phyloP scores from a whole-genome alignment of 2,888 invertebrate species.

The Mythimna impura region DNA sequence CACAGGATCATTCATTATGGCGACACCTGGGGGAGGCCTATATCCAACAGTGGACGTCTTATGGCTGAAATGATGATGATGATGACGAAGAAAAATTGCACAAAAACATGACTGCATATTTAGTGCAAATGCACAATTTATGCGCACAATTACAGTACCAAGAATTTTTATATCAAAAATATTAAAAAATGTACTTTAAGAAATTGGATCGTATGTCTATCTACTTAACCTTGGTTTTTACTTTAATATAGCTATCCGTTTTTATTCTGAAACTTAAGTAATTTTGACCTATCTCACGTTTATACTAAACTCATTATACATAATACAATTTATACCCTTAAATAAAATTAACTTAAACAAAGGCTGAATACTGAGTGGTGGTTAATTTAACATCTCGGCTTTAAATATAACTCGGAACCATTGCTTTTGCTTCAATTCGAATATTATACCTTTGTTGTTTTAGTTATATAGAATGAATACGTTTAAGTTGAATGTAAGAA shows the following conservation, averaged over 20 bases:
- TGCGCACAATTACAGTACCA: too few species aligned
- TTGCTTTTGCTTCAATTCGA: conserved; percentile 61
- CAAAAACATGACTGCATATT: too few species aligned
- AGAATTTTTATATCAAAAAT: too few species aligned
- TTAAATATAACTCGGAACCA: conserved; percentile 68
- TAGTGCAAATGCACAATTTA: too few species aligned
- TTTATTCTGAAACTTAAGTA: conserved; percentile 20
- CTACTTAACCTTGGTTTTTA: not conserved
- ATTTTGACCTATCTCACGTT: conserved; percentile 59
- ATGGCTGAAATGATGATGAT: too few species aligned
- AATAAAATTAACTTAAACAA: conserved; percentile 79
- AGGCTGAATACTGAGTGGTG: conserved; percentile 76
- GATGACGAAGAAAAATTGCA: too few species aligned
- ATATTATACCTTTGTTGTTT: conserved; percentile 44
- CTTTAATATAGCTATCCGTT: not conserved
- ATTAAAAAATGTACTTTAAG: too few species aligned
- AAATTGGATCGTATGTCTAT: too few species aligned
- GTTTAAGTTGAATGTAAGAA: not conserved
- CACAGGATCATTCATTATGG: too few species aligned
- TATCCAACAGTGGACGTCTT: too few species aligned
- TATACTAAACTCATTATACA: conserved; percentile 80
- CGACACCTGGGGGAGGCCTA: too few species aligned
- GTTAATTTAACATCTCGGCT: conserved; percentile 68
- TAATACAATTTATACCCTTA: conserved; percentile 79
- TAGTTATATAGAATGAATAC: conserved; percentile 3